Conservation (phyloP, 2,888 invertebrate genomes). For the Drosophila affinis region DNA sequence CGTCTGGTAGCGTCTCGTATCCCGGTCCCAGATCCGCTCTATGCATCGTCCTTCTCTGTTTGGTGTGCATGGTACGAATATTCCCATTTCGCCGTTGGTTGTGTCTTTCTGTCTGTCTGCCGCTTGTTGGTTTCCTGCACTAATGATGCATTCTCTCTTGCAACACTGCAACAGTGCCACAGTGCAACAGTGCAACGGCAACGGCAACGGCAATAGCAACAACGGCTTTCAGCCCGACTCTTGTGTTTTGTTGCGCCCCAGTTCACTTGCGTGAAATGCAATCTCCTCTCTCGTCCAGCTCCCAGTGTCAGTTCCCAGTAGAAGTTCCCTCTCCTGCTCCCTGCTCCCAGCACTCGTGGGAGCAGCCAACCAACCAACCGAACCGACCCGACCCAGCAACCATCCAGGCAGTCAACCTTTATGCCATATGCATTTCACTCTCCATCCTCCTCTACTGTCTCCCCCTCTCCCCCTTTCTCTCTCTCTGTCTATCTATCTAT, state of each 20-base stretch:
- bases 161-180: neutral
- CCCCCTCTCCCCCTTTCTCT: neutral
- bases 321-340: neutral
- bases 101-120: slow-evolving; percentile 18
- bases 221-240: slow-evolving; percentile 26
- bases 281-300: slow-evolving; percentile 4
- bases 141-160: slow-evolving; percentile 64
- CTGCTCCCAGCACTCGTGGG: slow-evolving; percentile 29
- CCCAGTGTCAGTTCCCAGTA: neutral
- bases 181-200: slow-evolving; percentile 7
- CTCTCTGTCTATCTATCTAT: no score
- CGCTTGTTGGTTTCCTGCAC: slow-evolving; percentile 50
- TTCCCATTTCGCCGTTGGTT: slow-evolving; percentile 47
- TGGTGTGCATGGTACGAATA: slow-evolving; percentile 10
- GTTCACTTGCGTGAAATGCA: slow-evolving; percentile 52
- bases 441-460: neutral
- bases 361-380: slow-evolving; percentile 41
- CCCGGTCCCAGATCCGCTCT: neutral
- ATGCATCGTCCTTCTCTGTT: neutral
- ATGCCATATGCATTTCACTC: slow-evolving; percentile 32
- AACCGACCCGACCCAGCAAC: slow-evolving; percentile 3
- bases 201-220: slow-evolving; percentile 11
- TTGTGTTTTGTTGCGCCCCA: slow-evolving; percentile 51
- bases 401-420: slow-evolving; percentile 23
- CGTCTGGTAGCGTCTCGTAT: slow-evolving; percentile 7